Percentiles rank a stretch among this genome's conserved stretches.
Evolutionary conservation across 2,888 invertebrate species (phyloP).

Genomic region (Monopis laevigella): DNA sequence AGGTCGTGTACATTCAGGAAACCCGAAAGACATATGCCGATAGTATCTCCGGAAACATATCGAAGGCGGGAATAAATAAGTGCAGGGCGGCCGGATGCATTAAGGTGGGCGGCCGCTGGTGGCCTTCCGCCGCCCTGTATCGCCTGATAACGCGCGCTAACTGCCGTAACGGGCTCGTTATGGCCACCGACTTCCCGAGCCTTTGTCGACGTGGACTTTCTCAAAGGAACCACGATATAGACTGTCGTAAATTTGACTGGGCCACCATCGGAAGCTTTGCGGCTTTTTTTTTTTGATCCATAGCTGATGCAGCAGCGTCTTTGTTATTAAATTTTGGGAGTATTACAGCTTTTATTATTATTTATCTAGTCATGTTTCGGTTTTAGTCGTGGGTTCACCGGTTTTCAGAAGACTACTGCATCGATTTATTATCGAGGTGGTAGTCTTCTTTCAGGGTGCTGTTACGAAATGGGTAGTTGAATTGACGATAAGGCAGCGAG

Average conservation of each 20-base stretch:
- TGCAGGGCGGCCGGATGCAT: conserved; percentile 45
- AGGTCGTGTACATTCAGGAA: conserved; percentile 1
- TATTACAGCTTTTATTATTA: too few species aligned
- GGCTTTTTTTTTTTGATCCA: background rate
- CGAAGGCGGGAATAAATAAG: conserved; percentile 55
- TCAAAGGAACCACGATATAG: conserved; percentile 7
- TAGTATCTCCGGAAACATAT: conserved; percentile 44
- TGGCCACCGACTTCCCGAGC: conserved; percentile 21
- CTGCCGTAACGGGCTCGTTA: conserved; percentile 36
- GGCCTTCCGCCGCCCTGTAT: conserved; percentile 34
- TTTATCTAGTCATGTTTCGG: too few species aligned
- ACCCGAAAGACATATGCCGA: conserved; percentile 8
- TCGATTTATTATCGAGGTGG: too few species aligned
- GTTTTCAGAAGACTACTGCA: too few species aligned
- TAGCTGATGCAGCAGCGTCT: too few species aligned
- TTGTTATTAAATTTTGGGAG: too few species aligned
- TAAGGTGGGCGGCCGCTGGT: conserved; percentile 47
- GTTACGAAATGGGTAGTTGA: too few species aligned
- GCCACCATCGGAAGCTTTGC: background rate
- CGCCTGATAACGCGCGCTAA: conserved; percentile 37
- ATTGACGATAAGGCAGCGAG: too few species aligned
- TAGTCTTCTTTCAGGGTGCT: too few species aligned
- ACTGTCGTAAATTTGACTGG: conserved; percentile 2
- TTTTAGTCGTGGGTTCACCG: too few species aligned
- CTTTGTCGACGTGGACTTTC: conserved; percentile 5